These are phyloP conservation scores for Lasiurus cinereus DNA, from an alignment of 2,113 vertebrate species.

Conservation along the genomic window DNA sequence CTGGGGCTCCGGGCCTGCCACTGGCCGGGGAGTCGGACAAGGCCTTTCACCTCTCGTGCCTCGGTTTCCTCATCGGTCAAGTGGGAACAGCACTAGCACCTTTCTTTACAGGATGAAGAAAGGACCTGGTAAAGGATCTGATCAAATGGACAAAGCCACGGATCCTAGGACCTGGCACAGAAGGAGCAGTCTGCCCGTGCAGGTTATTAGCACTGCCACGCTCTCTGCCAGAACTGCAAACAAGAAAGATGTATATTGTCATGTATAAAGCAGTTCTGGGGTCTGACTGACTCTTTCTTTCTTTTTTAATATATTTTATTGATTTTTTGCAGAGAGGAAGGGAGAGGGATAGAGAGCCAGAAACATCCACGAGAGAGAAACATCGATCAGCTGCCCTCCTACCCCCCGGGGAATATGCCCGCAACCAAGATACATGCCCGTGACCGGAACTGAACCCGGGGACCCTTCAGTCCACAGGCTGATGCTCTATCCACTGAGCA, in stretches of 20 bases:
- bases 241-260: not conserved
- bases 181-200: not conserved
- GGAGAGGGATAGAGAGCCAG: too few species aligned
- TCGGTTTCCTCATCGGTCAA: not conserved
- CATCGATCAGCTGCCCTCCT: too few species aligned
- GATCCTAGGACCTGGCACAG: not conserved
- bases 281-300: not conserved
- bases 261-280: not conserved
- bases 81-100: not conserved
- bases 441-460: too few species aligned
- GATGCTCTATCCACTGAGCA: too few species aligned
- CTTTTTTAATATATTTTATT: too few species aligned
- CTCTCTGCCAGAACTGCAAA: not conserved
- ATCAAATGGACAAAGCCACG: not conserved
- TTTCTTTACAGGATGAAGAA: not conserved
- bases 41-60: not conserved
- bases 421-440: too few species aligned
- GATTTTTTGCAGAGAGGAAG: too few species aligned
- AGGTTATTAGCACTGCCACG: not conserved
- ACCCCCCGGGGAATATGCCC: too few species aligned
- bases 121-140: not conserved
- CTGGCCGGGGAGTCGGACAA: accelerated
- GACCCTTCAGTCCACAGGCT: too few species aligned
- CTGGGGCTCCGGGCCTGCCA: not conserved
- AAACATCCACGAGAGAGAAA: too few species aligned